phyloP scores from a whole-genome alignment of 2,113 vertebrate genomes.

The Sander lucioperca region DNA sequence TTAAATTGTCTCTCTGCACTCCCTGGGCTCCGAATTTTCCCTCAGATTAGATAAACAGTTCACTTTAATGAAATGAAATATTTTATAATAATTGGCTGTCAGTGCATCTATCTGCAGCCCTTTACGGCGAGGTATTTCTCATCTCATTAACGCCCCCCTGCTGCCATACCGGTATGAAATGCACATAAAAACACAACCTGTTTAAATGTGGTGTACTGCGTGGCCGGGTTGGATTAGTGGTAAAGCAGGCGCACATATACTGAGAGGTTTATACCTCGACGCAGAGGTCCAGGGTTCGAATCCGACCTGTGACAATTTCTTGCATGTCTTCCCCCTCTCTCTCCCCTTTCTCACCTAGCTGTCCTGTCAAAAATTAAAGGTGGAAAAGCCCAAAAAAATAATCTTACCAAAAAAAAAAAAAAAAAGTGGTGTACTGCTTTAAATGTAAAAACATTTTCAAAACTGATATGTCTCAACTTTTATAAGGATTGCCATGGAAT shows the following conservation, averaged over 20 bases:
- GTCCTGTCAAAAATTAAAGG: too few relatives aligned
- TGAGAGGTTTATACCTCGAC: too few relatives aligned
- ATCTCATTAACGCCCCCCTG: conserved; percentile 40
- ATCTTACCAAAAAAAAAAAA: too few relatives aligned
- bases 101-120: conserved; percentile 35
- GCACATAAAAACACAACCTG: conserved; percentile 3
- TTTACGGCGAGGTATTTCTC: conserved; percentile 40
- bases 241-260: too few relatives aligned
- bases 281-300: too few relatives aligned
- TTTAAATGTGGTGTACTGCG: conserved; percentile 14
- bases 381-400: too few relatives aligned
- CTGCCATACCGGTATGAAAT: conserved; percentile 34
- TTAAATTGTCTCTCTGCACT: conserved; percentile 43
- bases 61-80: conserved; percentile 48
- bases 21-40: conserved; percentile 40
- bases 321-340: too few relatives aligned
- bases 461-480: background rate
- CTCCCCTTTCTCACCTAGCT: too few relatives aligned
- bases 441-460: background rate
- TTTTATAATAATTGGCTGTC: conserved; percentile 51
- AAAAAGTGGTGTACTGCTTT: background rate
- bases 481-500: background rate
- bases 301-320: too few relatives aligned
- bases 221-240: too few relatives aligned
- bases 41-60: conserved; percentile 48